A percentile compares a stretch with the other conserved stretches of the same genome.
These are phyloP conservation scores for Lithophane semibrunnea DNA, from an alignment of 2,888 invertebrate species.

Conservation along the genomic window DNA sequence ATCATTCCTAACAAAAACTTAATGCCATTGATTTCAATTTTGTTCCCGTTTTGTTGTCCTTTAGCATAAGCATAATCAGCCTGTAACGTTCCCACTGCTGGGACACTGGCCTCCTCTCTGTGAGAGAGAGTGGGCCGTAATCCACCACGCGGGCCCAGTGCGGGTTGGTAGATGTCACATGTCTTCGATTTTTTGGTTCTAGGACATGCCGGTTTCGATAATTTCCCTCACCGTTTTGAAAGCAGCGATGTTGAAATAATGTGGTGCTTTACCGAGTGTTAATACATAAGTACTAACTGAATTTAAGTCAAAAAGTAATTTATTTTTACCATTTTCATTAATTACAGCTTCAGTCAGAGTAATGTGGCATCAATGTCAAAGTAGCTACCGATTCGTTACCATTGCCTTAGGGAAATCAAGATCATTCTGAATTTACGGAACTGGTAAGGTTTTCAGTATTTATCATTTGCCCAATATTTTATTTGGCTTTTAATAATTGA, in stretches of 20 bases:
- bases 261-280: neutral
- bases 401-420: conserved; percentile 61
- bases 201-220: too few relatives aligned
- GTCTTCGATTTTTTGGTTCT: too few relatives aligned
- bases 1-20: neutral
- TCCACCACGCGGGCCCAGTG: too few relatives aligned
- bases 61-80: too few relatives aligned
- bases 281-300: neutral
- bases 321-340: conserved; percentile 30
- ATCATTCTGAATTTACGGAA: conserved; percentile 45
- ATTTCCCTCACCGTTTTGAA: too few relatives aligned
- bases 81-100: too few relatives aligned
- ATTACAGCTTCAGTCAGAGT: neutral
- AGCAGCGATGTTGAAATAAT: too few relatives aligned
- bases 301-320: neutral
- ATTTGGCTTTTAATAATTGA: conserved; percentile 3
- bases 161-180: too few relatives aligned
- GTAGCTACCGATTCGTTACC: conserved; percentile 34
- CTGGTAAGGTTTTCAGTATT: conserved; percentile 34
- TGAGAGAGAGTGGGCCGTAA: too few relatives aligned
- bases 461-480: conserved; percentile 25
- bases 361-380: conserved; percentile 50
- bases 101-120: too few relatives aligned
- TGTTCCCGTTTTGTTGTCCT: neutral
- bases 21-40: neutral